A percentile compares a stretch with the other conserved stretches of the same genome.
Evolutionary conservation across 2,797 vertebrate genomes (phyloP).

Genomic region (Halcyon smyrnensis): DNA sequence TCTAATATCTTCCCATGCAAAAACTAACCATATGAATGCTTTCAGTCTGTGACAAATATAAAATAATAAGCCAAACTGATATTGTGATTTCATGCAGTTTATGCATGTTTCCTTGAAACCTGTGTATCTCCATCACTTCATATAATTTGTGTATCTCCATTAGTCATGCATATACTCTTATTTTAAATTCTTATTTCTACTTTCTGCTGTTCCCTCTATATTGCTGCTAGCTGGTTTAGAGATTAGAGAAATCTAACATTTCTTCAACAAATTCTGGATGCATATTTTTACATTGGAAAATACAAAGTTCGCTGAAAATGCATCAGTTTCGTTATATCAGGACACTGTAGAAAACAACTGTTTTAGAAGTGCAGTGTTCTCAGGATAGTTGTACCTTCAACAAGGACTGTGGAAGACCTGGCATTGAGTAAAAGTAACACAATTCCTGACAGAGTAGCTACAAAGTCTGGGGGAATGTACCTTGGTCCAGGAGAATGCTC

Average conservation of each 20-base stretch:
- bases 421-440: accelerated
- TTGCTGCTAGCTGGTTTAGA: not conserved
- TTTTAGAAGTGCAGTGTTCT: not conserved
- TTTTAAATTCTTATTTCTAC: not conserved
- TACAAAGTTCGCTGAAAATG: not conserved
- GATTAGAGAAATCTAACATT: not conserved
- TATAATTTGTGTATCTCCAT: not conserved
- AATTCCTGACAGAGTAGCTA: not conserved
- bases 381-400: not conserved
- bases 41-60: not conserved
- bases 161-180: not conserved
- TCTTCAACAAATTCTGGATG: not conserved
- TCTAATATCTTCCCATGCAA: not conserved
- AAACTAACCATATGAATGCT: not conserved
- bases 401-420: not conserved
- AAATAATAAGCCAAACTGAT: not conserved
- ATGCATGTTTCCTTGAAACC: not conserved
- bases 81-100: not conserved
- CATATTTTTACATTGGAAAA: not conserved
- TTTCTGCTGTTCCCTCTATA: not conserved
- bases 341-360: not conserved
- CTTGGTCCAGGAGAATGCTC: not conserved
- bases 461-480: not conserved
- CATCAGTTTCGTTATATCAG: not conserved
- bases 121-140: not conserved